phyloP scores from a whole-genome alignment of 2,113 vertebrate species.

The Malaclemys terrapin region DNA sequence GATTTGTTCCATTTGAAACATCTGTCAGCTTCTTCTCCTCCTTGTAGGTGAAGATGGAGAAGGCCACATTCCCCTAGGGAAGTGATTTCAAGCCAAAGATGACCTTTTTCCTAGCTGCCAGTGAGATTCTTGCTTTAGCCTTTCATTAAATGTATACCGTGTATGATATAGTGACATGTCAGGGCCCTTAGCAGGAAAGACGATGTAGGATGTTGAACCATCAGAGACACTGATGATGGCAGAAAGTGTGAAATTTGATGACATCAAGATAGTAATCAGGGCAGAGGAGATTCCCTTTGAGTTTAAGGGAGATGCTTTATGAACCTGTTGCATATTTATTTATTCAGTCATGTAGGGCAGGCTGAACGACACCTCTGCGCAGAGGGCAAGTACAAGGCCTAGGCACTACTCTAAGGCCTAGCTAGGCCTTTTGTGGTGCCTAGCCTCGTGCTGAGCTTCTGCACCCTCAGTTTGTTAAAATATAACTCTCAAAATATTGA shows the following conservation, averaged over 20 bases:
- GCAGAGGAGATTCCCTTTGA: neutral
- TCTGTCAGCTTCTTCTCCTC: neutral
- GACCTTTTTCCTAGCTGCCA: neutral
- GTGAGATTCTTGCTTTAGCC: neutral
- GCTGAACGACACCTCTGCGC: neutral
- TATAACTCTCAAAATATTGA: neutral
- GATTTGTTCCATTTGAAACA: neutral
- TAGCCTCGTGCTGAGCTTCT: neutral
- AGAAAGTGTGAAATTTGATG: fast-evolving
- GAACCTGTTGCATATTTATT: neutral
- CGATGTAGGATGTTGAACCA: neutral
- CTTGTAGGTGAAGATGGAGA: neutral
- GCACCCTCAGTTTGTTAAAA: neutral
- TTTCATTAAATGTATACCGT: neutral
- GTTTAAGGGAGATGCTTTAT: fast-evolving
- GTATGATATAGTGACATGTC: fast-evolving
- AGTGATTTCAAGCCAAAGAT: neutral
- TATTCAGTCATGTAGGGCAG: fast-evolving
- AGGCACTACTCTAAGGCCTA: neutral
- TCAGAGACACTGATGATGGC: neutral
- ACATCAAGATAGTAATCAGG: neutral
- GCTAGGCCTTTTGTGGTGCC: neutral
- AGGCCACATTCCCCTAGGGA: neutral
- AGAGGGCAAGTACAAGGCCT: neutral
- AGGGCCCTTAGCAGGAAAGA: neutral